Percentiles rank a stretch among this genome's conserved stretches.
These are phyloP conservation scores for Nowickia ferox DNA, from an alignment of 2,888 invertebrate species.

Conservation along the genomic window DNA sequence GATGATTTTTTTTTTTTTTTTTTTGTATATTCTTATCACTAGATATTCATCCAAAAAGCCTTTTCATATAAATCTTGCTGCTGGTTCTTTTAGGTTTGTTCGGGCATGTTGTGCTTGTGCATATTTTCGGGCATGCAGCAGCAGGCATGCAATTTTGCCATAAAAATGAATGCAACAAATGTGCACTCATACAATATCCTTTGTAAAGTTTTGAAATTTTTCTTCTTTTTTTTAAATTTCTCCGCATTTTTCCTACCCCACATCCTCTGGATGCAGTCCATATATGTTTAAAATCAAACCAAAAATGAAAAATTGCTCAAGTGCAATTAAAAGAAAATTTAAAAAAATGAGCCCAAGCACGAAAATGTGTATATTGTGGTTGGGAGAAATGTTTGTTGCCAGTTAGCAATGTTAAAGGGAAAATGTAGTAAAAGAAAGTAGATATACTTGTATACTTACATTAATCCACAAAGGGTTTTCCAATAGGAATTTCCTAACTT, in stretches of 20 bases:
- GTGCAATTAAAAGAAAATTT: constrained; percentile 51
- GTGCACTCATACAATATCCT: constrained; percentile 64
- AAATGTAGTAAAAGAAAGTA: background rate
- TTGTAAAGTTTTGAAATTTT: constrained; percentile 61
- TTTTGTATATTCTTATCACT: too few species aligned
- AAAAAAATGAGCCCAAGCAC: constrained; percentile 16
- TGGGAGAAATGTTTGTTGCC: constrained; percentile 49
- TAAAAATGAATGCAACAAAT: constrained; percentile 68
- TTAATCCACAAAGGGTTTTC: background rate
- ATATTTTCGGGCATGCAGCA: constrained; percentile 30
- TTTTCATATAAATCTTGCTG: background rate
- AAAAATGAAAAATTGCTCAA: constrained; percentile 71
- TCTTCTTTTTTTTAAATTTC: constrained; percentile 36
- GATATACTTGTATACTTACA: background rate
- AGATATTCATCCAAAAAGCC: background rate
- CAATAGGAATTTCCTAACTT: too few species aligned
- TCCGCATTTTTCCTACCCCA: constrained; percentile 20
- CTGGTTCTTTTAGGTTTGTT: background rate
- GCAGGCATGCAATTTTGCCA: constrained; percentile 57
- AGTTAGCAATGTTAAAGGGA: constrained; percentile 37
- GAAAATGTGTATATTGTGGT: constrained; percentile 46
- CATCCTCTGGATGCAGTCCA: constrained; percentile 49
- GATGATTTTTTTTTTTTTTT: too few species aligned
- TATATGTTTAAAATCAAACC: constrained; percentile 65
- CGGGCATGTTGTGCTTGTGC: constrained; percentile 13